phyloP scores from a whole-genome alignment of 1,140 invertebrate genomes.

The Oncopeltus fasciatus region DNA sequence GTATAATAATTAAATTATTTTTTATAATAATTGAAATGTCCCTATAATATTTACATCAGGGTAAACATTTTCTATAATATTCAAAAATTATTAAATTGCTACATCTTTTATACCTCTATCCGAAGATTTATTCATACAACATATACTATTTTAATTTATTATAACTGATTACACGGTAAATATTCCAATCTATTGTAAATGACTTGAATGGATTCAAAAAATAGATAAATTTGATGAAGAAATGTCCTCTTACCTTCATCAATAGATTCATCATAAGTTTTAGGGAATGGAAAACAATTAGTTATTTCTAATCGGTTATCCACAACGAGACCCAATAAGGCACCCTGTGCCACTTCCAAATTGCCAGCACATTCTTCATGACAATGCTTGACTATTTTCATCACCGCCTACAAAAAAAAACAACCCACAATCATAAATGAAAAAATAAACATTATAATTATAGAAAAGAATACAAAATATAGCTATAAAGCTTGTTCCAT shows the following conservation, averaged over 20 bases:
- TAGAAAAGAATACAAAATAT: too few species aligned
- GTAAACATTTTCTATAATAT: too few species aligned
- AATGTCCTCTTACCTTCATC: slow-evolving; percentile 50
- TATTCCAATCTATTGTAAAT: too few species aligned
- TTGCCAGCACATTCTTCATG: slow-evolving; percentile 91
- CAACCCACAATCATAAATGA: too few species aligned
- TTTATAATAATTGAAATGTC: too few species aligned
- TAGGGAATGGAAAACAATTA: slow-evolving; percentile 94
- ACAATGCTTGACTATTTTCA: slow-evolving; percentile 99
- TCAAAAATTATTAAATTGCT: too few species aligned
- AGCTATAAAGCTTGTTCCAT: too few species aligned
- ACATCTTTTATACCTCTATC: too few species aligned
- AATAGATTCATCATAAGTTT: slow-evolving; percentile 75
- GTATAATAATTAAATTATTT: too few species aligned
- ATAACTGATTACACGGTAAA: background rate
- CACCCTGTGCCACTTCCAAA: slow-evolving; percentile 93
- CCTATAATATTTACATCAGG: too few species aligned
- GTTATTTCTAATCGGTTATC: slow-evolving; percentile 92
- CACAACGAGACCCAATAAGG: slow-evolving; percentile 84
- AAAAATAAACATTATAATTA: too few species aligned
- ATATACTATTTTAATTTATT: background rate
- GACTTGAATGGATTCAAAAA: background rate
- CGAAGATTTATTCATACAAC: too few species aligned
- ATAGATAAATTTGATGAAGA: background rate
- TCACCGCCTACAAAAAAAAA: slow-evolving; percentile 61